Evolutionary conservation across 1,140 invertebrate genomes (phyloP).

Genomic region (Vanessa atalanta): DNA sequence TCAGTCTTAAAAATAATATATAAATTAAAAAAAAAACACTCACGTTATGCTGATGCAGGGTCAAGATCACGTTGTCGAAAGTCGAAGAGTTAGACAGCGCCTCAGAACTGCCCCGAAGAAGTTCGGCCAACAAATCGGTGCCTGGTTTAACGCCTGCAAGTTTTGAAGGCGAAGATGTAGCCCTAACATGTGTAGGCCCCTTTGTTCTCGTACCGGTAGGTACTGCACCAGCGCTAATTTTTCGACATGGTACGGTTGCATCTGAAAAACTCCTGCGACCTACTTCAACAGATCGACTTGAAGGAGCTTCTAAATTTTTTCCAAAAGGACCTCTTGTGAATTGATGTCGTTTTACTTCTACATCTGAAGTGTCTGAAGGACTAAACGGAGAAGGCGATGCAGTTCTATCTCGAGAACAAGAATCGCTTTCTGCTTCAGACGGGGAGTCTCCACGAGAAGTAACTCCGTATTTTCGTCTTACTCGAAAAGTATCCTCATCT

Average conservation of each 20-base stretch:
- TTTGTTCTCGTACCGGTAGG: conserved; percentile 48
- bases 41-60: conserved; percentile 79
- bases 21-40: conserved; percentile 56
- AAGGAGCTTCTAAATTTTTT: conserved; percentile 65
- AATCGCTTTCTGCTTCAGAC: conserved; percentile 77
- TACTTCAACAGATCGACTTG: conserved; percentile 63
- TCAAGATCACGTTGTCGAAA: conserved; percentile 77
- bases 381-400: conserved; percentile 76
- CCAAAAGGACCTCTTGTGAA: conserved; percentile 60
- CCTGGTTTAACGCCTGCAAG: conserved; percentile 85
- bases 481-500: conserved; percentile 81
- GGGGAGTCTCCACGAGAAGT: conserved; percentile 70
- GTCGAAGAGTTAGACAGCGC: conserved; percentile 82
- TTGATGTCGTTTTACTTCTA: conserved; percentile 63
- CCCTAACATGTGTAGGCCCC: conserved; percentile 84
- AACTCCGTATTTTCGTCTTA: conserved; percentile 69
- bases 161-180: conserved; percentile 90
- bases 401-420: conserved; percentile 71
- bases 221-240: conserved; percentile 65
- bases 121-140: conserved; percentile 86
- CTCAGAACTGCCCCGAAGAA: conserved; percentile 88
- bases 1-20: neutral
- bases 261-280: conserved; percentile 77
- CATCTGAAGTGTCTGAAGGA: conserved; percentile 73
- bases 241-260: conserved; percentile 70